These are phyloP conservation scores for Dasypolia templi DNA, from an alignment of 2,888 invertebrate genomes.

Conservation along the genomic window DNA sequence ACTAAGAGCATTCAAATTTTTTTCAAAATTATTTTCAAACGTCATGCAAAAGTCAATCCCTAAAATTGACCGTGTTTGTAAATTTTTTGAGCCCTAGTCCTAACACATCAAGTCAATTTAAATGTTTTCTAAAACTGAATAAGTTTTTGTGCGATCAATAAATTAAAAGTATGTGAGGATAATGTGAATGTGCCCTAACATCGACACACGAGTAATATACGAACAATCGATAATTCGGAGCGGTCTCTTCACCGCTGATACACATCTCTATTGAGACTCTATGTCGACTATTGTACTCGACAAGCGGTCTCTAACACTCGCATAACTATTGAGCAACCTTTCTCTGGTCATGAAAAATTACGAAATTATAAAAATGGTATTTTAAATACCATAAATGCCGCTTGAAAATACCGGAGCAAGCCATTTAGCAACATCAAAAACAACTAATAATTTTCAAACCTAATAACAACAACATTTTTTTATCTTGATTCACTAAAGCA, in stretches of 20 bases:
- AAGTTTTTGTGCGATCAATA: too few species aligned
- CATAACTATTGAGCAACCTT: conserved; percentile 60
- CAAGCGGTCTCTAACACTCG: conserved; percentile 54
- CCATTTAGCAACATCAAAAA: conserved; percentile 19
- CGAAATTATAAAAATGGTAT: conserved; percentile 50
- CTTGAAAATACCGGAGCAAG: conserved; percentile 25
- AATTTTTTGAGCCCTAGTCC: too few species aligned
- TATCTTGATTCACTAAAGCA: conserved; percentile 20
- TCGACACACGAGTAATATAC: conserved; percentile 58
- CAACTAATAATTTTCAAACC: conserved; percentile 7
- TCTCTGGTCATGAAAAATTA: conserved; percentile 58
- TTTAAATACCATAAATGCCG: conserved; percentile 42
- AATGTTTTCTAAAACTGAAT: too few species aligned
- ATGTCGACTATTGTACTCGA: conserved; percentile 65
- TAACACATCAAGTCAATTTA: too few species aligned
- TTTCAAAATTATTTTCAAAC: too few species aligned
- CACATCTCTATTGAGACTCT: conserved; percentile 69
- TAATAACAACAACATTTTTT: conserved; percentile 10
- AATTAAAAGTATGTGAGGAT: background rate
- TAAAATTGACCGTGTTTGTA: too few species aligned
- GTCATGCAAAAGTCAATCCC: too few species aligned
- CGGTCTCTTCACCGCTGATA: conserved; percentile 69
- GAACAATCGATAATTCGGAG: conserved; percentile 82
- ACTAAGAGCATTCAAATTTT: too few species aligned
- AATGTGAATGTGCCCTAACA: conserved; percentile 37